A percentile compares a stretch with the other conserved stretches of the same genome.
These are phyloP conservation scores for Engystomops pustulosus DNA, from an alignment of 2,113 vertebrate species.

Conservation along the genomic window DNA sequence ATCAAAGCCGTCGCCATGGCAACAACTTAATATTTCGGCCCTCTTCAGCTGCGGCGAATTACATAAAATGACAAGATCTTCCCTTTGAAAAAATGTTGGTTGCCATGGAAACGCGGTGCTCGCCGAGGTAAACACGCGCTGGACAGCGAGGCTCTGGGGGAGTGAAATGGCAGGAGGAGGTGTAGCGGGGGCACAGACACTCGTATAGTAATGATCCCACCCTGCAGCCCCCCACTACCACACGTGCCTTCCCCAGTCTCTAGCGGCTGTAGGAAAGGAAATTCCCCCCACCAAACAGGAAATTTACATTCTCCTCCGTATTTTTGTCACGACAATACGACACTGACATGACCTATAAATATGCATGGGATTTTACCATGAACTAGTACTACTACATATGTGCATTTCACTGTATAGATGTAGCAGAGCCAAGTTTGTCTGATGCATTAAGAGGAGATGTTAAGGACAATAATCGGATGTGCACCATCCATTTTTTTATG, in stretches of 20 bases:
- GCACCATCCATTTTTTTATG: too few species aligned
- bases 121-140: constrained; percentile 80
- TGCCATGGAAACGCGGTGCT: constrained; percentile 87
- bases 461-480: too few species aligned
- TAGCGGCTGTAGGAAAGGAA: not conserved
- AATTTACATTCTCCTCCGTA: not conserved
- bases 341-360: not conserved
- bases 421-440: not conserved
- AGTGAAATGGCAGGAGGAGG: constrained; percentile 47
- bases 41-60: constrained; percentile 99
- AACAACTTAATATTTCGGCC: constrained; percentile 98
- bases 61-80: constrained; percentile 99
- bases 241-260: too few species aligned
- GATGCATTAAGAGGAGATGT: not conserved
- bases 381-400: too few species aligned
- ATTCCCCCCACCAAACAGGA: not conserved
- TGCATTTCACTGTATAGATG: too few species aligned
- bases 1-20: constrained; percentile 95
- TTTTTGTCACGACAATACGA: not conserved
- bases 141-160: constrained; percentile 73
- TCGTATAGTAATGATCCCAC: not conserved
- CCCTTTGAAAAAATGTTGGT: constrained; percentile 94
- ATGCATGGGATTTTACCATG: not conserved
- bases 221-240: not conserved
- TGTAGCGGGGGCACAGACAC: not conserved